Base-by-base conservation (phyloP, 1,140 invertebrate species). In the Aphaenogaster floridana region DNA sequence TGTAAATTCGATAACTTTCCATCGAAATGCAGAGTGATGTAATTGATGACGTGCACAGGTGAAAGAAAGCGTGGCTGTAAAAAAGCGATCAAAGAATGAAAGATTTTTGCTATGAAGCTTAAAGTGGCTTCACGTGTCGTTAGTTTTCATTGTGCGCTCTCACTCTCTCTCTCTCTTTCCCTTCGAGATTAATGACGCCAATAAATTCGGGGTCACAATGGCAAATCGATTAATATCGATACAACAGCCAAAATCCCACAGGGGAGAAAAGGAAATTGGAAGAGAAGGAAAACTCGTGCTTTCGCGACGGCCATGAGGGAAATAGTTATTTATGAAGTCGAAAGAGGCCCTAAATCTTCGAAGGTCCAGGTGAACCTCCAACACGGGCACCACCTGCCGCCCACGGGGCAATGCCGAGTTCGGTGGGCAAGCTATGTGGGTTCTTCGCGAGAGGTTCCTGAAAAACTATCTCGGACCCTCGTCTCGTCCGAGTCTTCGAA, bases 321-420 rank as follows among this genome's bases (percentile, higher is more conserved):
- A 88, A 86, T 86, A 21, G 86, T 91, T 91, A 92, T 93, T 89
- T 93, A 91, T 92, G 81, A 84, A 88, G 71, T 89, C 78, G 88
- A 87, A 90, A 92, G 64, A 92, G 66, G 85, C 77, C 77, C 87
- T 59, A 91, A 91, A 90, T 86, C 89, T 42, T 50, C 50, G 61
- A 87, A 87, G 87, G 83, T 86, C 92, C 91, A 93, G 91, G 92
- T 93, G 92, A 91, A 80, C 50, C 90, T 83, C 77, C 89, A 71
- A 63, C 88, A 87, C 78, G 61, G 61, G 59, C 88, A 93, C 90
- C 93, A 93, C 92, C 93, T 93, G 93, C 93, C 91, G 92, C 87
- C 91, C 86, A 72, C 80, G 28, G 64, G 85, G 84, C 88, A 84
- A 15, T 48, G 52, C 39, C 63, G 72, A 77, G 39, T 66, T 77